Evolutionary conservation across 1,140 invertebrate species (phyloP).

Genomic region (Drosophila bocqueti): DNA sequence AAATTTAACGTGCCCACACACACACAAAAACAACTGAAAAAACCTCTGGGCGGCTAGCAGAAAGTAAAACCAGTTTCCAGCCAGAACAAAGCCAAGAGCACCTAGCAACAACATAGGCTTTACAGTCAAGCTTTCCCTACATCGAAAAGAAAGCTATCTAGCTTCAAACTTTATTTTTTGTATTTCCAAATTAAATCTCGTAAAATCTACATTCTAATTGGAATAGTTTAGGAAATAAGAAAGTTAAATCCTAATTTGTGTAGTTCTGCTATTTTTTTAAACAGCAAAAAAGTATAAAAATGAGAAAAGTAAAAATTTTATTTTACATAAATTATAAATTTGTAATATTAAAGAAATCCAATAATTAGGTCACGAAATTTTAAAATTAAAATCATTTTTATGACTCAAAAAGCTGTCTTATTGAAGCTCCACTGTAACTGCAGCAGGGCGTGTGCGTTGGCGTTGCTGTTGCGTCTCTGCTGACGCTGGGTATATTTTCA

Average conservation of each 20-base stretch:
- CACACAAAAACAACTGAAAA: conserved; percentile 1
- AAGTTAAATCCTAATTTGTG: too few species aligned
- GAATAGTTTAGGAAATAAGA: too few species aligned
- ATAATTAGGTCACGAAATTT: not conserved
- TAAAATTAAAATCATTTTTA: not conserved
- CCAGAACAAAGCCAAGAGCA: conserved; percentile 48
- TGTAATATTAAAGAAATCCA: too few species aligned
- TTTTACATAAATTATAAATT: too few species aligned
- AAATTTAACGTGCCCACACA: conserved; percentile 46
- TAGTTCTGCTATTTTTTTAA: too few species aligned
- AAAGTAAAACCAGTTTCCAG: conserved; percentile 52
- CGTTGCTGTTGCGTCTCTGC: conserved; percentile 29
- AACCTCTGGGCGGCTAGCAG: conserved; percentile 15
- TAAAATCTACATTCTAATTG: too few species aligned
- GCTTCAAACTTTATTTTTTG: too few species aligned
- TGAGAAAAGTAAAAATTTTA: not conserved
- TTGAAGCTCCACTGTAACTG: conserved; percentile 26
- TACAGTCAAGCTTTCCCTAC: conserved; percentile 2
- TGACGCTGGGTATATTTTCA: conserved; percentile 14
- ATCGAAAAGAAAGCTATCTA: not conserved
- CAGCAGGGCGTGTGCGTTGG: conserved; percentile 44
- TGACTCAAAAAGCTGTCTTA: not conserved
- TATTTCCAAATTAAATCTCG: too few species aligned
- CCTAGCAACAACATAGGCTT: conserved; percentile 40
- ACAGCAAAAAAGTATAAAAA: too few species aligned